A percentile compares a stretch with the other conserved stretches of the same genome.
phyloP scores from a whole-genome alignment of 2,797 vertebrate species.

The Trachurus trachurus region DNA sequence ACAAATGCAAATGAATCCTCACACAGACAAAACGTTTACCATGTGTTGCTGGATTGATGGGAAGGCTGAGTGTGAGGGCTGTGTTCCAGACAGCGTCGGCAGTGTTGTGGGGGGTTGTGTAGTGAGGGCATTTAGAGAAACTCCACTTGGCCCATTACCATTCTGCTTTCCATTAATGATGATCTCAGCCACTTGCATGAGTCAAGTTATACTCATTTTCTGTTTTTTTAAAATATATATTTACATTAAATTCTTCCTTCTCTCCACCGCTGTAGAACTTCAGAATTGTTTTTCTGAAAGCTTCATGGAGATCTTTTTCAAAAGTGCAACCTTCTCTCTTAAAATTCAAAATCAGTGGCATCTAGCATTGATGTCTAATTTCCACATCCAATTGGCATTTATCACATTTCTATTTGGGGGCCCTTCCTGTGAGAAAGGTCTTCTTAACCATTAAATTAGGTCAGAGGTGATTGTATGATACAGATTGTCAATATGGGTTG shows the following conservation, averaged over 20 bases:
- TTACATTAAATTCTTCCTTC: not conserved
- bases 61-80: constrained; percentile 56
- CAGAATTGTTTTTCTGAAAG: constrained; percentile 10
- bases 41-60: constrained; percentile 62
- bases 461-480: constrained; percentile 40
- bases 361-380: not conserved
- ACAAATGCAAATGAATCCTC: constrained; percentile 39
- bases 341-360: not conserved
- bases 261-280: not conserved
- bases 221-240: constrained; percentile 22
- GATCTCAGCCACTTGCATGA: constrained; percentile 70
- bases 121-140: constrained; percentile 63
- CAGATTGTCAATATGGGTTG: constrained; percentile 46
- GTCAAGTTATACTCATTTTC: constrained; percentile 52
- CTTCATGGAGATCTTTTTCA: not conserved
- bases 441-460: constrained; percentile 50
- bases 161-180: constrained; percentile 71
- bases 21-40: constrained; percentile 50
- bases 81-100: constrained; percentile 61
- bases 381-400: constrained; percentile 20
- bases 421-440: constrained; percentile 33
- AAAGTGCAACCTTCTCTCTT: not conserved
- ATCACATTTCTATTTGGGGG: constrained; percentile 46
- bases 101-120: constrained; percentile 60
- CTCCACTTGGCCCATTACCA: constrained; percentile 44